Evolutionary conservation across 2,113 vertebrate genomes (phyloP).

Genomic region (Sturnira hondurensis): DNA sequence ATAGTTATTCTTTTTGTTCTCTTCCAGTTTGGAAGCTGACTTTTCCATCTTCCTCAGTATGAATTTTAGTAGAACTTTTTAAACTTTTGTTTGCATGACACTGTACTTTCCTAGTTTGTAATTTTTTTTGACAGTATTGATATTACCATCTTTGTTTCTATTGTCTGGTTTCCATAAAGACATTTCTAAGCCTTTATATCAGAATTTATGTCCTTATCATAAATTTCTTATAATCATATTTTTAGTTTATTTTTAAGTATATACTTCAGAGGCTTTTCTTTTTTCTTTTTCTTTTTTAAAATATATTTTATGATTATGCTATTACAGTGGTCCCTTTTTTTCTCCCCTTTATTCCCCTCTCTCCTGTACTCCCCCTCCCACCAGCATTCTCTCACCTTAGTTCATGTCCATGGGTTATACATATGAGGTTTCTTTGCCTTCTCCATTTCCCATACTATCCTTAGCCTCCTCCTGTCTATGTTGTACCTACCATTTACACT

Average conservation of each 20-base stretch:
- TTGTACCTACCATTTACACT: no score
- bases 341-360: no score
- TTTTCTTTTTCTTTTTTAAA: no score
- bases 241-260: slow-evolving; percentile 23
- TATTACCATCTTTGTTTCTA: not conserved
- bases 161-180: not conserved
- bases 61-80: slow-evolving; percentile 30
- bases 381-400: no score
- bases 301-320: no score
- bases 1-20: not conserved
- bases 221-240: not conserved
- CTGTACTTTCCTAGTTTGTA: slow-evolving; percentile 16
- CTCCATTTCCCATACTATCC: no score
- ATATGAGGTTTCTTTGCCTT: no score
- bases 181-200: slow-evolving; percentile 24
- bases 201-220: not conserved
- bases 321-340: no score
- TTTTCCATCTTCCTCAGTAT: not conserved
- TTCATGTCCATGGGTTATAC: no score
- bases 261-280: not conserved
- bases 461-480: no score
- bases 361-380: no score
- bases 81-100: not conserved
- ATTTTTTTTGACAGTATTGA: slow-evolving; percentile 29
- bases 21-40: not conserved